Conservation (phyloP, 2,888 invertebrate species). For the Thysanoteuthis rhombus region DNA sequence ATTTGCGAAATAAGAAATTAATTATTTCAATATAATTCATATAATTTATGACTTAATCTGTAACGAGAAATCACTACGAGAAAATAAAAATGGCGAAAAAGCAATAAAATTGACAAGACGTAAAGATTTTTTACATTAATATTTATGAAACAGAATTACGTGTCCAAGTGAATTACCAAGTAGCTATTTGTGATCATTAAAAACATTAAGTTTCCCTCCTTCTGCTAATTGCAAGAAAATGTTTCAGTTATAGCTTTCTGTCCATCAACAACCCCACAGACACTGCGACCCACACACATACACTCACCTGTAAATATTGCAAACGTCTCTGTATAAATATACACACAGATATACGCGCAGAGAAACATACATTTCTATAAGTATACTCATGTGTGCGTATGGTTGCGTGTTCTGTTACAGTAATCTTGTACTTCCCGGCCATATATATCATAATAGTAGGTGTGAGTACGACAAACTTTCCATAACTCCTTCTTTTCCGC, state of each 20-base stretch:
- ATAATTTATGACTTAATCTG: neutral
- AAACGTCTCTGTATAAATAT: too few relatives aligned
- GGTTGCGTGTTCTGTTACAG: too few relatives aligned
- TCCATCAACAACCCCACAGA: neutral
- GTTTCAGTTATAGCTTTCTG: neutral
- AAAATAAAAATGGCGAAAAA: neutral
- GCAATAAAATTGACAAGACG: neutral
- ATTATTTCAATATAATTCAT: neutral
- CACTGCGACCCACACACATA: neutral
- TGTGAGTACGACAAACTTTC: too few relatives aligned
- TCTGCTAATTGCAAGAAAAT: neutral
- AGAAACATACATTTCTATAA: too few relatives aligned
- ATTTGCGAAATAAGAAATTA: neutral
- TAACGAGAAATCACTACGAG: neutral
- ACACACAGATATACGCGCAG: too few relatives aligned
- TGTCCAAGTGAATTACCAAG: neutral
- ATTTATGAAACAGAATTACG: neutral
- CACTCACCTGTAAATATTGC: too few relatives aligned
- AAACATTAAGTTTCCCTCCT: neutral
- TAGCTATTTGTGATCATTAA: neutral
- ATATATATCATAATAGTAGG: too few relatives aligned
- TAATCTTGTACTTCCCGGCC: too few relatives aligned
- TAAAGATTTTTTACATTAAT: neutral
- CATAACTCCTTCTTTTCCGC: too few relatives aligned
- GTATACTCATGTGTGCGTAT: too few relatives aligned